Conservation (phyloP, 2,113 vertebrate species). For the Turnix velox region DNA sequence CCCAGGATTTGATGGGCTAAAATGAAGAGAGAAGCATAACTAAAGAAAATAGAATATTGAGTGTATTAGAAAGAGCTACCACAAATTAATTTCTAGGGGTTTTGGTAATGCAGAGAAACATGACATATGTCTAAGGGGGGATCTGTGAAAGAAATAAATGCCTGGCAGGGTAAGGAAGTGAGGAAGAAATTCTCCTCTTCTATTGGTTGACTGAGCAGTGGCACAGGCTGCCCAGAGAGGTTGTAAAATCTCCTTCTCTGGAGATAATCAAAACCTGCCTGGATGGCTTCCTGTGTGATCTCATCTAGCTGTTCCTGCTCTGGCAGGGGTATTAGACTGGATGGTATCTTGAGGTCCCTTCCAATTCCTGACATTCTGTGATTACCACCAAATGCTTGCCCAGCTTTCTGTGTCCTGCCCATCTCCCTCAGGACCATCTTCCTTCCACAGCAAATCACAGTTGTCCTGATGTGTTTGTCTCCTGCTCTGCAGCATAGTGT, state of each 20-base stretch:
- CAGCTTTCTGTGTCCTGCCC: not conserved
- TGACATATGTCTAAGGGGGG: not conserved
- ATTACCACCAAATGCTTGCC: not conserved
- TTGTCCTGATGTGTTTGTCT: not conserved
- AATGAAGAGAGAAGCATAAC: not conserved
- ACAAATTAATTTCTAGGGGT: not conserved
- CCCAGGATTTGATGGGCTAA: not conserved
- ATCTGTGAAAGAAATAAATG: not conserved
- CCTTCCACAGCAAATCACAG: not conserved
- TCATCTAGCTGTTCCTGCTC: too few species aligned
- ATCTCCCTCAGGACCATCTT: not conserved
- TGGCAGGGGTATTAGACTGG: too few species aligned
- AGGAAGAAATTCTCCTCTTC: not conserved
- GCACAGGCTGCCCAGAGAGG: too few species aligned
- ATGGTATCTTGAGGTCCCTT: too few species aligned
- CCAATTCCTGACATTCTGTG: too few species aligned
- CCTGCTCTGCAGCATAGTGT: not conserved
- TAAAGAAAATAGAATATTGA: not conserved
- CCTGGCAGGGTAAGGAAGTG: not conserved
- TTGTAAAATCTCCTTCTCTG: too few species aligned
- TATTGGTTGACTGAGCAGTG: too few species aligned
- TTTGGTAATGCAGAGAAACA: not conserved
- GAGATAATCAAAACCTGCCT: too few species aligned
- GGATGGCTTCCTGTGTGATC: too few species aligned
- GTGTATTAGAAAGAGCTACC: not conserved